Evolutionary conservation across 2,888 invertebrate species (phyloP), one percentile per base, ranked within the genome.

Genomic region (Chaetoderma sp.): DNA sequence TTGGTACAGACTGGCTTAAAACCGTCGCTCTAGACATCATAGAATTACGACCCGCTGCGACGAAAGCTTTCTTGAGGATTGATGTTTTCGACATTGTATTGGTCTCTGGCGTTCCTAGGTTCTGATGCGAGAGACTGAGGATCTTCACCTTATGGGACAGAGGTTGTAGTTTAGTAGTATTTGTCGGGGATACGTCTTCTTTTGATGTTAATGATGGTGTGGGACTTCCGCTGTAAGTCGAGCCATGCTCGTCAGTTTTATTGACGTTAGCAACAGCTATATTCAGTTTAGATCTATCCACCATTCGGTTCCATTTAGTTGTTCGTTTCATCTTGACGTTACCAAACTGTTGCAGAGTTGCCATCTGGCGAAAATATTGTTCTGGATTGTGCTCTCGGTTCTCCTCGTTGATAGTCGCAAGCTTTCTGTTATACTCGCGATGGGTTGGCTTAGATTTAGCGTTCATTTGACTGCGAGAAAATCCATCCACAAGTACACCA

Each of bases 401-500:
- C 21, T 52, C 13, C 52, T 33, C 28, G 13, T 18, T 27, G 13
- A 25, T 27, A 16, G n/a, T 32, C 16, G 28, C 13, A 18, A 28
- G 4, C 4, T 23, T n/a, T 52, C 21, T 28, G 8, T 23, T 28
- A 8, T 52, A 28, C 8, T 52, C 52, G 4, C 32, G 28, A 2
- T 28, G 2, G 3, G 52, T 61, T 18, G 63, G 65, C 49, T 75
- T 77, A 28, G 77, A 65, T 65, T 77, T 79, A 33, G 80, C 79
- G 13, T 76, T 80, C 79, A 83, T 80, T 27, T 75, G 78, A 67
- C 81, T 80, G 16, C 63, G 62, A 0, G 79, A 78, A 50, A 74
- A 83, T 1, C 83, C 83, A 61, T 82, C 81, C 2, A 83, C 78
- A 8, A 77, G 68, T 4, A 81, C 78, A 5, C 82, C 83, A 36